Percentiles rank a stretch among this genome's conserved stretches.
Evolutionary conservation across 2,113 vertebrate genomes (phyloP).

Genomic region (Atherinomorus stipes): DNA sequence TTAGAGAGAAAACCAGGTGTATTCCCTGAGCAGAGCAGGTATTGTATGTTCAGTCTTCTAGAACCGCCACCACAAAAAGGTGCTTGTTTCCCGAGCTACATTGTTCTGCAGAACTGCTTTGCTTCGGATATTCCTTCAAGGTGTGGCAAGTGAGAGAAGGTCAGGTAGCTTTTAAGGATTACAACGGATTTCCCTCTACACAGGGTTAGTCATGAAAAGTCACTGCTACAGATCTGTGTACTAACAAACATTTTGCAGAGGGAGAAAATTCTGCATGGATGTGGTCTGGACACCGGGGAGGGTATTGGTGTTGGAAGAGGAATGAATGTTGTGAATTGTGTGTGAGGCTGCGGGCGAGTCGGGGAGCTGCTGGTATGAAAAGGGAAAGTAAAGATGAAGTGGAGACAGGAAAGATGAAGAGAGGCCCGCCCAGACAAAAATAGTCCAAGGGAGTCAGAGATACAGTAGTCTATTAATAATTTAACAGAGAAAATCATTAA

Average conservation of each 20-base stretch:
- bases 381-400: constrained; percentile 46
- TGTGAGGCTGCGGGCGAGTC: constrained; percentile 27
- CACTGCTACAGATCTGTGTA: constrained; percentile 4
- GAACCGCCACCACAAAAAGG: background rate
- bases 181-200: constrained; percentile 57
- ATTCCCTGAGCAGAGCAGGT: background rate
- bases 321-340: constrained; percentile 43
- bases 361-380: constrained; percentile 27
- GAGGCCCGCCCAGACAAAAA: constrained; percentile 69
- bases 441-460: constrained; percentile 71
- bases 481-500: constrained; percentile 78
- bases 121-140: background rate
- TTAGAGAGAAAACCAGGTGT: background rate
- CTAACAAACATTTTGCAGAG: background rate
- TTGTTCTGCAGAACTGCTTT: background rate
- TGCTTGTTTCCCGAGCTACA: background rate
- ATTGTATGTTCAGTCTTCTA: background rate
- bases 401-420: constrained; percentile 56
- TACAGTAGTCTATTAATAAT: constrained; percentile 82
- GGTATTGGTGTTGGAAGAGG: constrained; percentile 28
- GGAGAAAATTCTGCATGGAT: background rate
- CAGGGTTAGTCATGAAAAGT: constrained; percentile 53
- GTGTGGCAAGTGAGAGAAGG: constrained; percentile 8
- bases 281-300: background rate
- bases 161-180: constrained; percentile 60